These are phyloP conservation scores for Oceanodroma leucorhoa DNA, from an alignment of 2,797 vertebrate genomes.

Conservation along the genomic window DNA sequence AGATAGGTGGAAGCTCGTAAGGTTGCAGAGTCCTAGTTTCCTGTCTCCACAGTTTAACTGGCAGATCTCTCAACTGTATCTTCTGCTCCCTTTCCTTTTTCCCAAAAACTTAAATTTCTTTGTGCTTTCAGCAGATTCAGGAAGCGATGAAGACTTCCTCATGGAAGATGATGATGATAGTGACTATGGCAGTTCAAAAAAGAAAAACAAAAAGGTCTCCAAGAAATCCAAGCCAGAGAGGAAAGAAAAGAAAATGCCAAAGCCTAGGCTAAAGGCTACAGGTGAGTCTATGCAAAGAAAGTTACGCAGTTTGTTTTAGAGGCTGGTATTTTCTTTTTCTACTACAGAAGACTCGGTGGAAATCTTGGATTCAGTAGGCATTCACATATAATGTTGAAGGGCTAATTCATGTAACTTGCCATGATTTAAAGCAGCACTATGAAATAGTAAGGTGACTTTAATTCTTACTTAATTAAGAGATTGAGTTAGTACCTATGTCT, in stretches of 20 bases:
- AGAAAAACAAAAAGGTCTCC: constrained; percentile 93
- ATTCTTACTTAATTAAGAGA: background rate
- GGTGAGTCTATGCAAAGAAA: constrained; percentile 73
- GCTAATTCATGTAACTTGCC: background rate
- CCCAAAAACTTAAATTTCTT: constrained; percentile 8
- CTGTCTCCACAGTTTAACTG: background rate
- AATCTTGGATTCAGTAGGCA: background rate
- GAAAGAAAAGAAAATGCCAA: constrained; percentile 98
- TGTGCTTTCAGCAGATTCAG: constrained; percentile 78
- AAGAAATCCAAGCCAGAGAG: constrained; percentile 92
- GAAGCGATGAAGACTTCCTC: constrained; percentile 97
- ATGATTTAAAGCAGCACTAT: background rate
- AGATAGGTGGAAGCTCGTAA: background rate
- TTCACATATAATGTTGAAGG: background rate
- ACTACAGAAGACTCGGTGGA: background rate
- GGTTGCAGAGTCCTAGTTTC: background rate
- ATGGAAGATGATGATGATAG: constrained; percentile 98
- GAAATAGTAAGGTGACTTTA: background rate
- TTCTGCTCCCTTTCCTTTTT: background rate
- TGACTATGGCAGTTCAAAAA: constrained; percentile 96
- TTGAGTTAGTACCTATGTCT: accelerated
- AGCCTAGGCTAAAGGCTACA: constrained; percentile 98
- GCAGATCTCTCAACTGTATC: background rate
- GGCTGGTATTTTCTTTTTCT: background rate
- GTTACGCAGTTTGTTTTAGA: background rate